Conservation (phyloP, 2,113 vertebrate genomes). For the Neomonachus schauinslandi region DNA sequence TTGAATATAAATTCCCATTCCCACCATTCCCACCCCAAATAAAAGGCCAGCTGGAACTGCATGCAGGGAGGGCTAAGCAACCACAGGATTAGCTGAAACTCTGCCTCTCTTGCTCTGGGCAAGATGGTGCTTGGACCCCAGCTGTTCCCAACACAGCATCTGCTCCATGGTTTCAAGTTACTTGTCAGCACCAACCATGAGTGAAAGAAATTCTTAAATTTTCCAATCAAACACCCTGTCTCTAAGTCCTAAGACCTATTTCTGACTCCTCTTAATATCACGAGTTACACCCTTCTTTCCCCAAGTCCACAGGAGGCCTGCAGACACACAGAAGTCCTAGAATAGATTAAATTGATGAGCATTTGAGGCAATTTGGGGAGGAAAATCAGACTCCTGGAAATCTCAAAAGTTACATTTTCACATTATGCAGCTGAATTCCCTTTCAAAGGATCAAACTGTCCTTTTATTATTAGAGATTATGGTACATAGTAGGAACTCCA, state of each 20-base stretch:
- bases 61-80: background rate
- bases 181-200: background rate
- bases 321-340: background rate
- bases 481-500: background rate
- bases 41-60: background rate
- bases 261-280: background rate
- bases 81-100: background rate
- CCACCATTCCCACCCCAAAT: background rate
- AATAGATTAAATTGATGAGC: background rate
- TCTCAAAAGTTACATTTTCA: background rate
- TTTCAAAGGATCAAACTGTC: background rate
- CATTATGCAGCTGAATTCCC: background rate
- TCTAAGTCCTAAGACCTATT: background rate
- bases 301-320: background rate
- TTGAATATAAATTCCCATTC: conserved; percentile 16
- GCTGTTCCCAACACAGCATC: background rate
- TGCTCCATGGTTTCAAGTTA: background rate
- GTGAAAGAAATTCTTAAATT: background rate
- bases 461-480: background rate
- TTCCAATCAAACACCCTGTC: background rate
- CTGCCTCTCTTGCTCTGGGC: background rate
- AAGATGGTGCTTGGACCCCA: too few species aligned
- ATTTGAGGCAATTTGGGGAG: background rate
- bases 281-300: background rate
- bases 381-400: background rate